Evolutionary conservation across 2,888 invertebrate genomes (phyloP), one percentile per base, ranked within the genome.

Genomic region (Pandemis cinnamomeana): DNA sequence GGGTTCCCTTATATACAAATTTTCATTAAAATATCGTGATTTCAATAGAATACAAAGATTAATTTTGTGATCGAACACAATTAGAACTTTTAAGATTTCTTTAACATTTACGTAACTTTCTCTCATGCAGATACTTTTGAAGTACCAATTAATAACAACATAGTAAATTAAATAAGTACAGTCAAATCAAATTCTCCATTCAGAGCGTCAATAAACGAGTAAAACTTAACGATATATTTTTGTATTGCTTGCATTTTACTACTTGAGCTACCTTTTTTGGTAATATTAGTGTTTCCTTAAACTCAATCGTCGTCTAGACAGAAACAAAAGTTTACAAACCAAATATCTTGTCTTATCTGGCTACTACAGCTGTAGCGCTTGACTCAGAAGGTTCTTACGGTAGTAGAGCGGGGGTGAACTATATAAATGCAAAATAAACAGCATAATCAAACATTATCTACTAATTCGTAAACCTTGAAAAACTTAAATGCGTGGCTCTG

Each of bases 111-210:
- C 53, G 27, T 58, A 58, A 58, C 27, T 58, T 27, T 3, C 10
- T 58, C 58, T 55, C 27, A 53, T 53, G 7, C 53, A 58, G 27
- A 27, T 58, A 58, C 27, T 11, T 27, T 27, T 58, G 2, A 58
- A 58, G 27, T 58, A 20, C 20, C 20, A 0, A 58, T 58, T 58
- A 58, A 27, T 27, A 58, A 58, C 11, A 58, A 58, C 8, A 27
- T 58, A 27, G 58, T 58, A 36, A 36, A 36, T 36, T 36, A 36
- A 36, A 36, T 36, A 62, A 41, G 62, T 42, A 62, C 62, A 62
- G n/a, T 62, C 62, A 62, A 62, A 41, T 42, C 7, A 62, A 58
- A 58, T 58, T 27, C 58, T 58, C 27, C 58, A 58, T 58, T 58
- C 58, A 20, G 11, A 58, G 0, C 10, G 4, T 55, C 7, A 55